Conservation (phyloP, 1,140 invertebrate species). For the Drosophila serrata region DNA sequence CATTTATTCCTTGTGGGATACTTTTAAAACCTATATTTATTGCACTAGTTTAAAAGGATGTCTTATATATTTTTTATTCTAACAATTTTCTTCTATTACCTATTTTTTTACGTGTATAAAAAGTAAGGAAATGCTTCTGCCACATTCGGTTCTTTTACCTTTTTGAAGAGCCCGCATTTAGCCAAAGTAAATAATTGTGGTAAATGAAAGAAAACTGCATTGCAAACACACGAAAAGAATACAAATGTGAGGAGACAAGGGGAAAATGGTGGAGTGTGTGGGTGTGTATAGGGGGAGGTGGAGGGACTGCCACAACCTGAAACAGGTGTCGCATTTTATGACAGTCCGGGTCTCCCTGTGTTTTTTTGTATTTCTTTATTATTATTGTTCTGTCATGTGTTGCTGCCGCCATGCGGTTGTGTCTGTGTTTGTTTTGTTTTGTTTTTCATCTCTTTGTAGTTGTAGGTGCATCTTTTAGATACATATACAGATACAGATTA, state of each 20-base stretch:
- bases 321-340: slow-evolving; percentile 61
- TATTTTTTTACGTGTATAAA: background rate
- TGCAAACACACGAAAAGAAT: slow-evolving; percentile 52
- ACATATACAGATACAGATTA: background rate
- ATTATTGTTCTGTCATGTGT: slow-evolving; percentile 33
- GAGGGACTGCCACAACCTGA: slow-evolving; percentile 57
- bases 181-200: slow-evolving; percentile 62
- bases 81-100: no score
- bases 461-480: slow-evolving; percentile 11
- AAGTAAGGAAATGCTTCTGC: slow-evolving; percentile 17
- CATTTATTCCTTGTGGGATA: no score
- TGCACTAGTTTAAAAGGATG: no score
- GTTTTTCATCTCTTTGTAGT: slow-evolving; percentile 23
- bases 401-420: slow-evolving; percentile 5
- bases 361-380: slow-evolving; percentile 25
- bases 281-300: background rate
- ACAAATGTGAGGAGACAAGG: background rate
- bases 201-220: slow-evolving; percentile 34
- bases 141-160: slow-evolving; percentile 15
- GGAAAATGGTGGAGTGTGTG: background rate
- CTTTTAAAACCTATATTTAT: no score
- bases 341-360: slow-evolving; percentile 44
- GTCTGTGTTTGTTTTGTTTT: slow-evolving; percentile 10
- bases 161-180: slow-evolving; percentile 40
- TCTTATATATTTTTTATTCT: no score